phyloP scores from a whole-genome alignment of 2,113 vertebrate species.

The Stigmatopora argus region DNA sequence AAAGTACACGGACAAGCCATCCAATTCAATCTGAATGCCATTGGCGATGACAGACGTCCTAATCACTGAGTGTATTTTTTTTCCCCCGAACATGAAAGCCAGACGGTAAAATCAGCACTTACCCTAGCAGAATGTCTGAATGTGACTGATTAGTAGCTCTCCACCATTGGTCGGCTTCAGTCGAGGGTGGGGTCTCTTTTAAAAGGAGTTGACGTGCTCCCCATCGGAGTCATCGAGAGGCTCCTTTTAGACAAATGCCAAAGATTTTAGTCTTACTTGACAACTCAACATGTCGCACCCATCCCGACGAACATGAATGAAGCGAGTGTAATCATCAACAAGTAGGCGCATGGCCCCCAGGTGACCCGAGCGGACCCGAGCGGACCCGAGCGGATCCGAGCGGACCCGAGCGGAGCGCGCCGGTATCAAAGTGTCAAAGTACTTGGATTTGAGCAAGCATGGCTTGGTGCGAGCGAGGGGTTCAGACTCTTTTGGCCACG shows the following conservation, averaged over 20 bases:
- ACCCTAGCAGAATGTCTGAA: not conserved
- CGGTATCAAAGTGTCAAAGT: constrained; percentile 37
- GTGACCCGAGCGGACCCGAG: constrained; percentile 44
- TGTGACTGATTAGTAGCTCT: constrained; percentile 6
- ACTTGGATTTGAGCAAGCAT: constrained; percentile 78
- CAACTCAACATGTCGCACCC: not conserved
- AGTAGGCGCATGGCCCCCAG: constrained; percentile 40
- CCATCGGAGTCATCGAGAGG: constrained; percentile 22
- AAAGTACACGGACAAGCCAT: too few relatives aligned
- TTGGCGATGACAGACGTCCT: too few relatives aligned
- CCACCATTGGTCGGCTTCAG: constrained; percentile 56
- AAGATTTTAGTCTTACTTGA: not conserved
- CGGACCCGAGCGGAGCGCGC: not conserved
- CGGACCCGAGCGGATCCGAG: constrained; percentile 24
- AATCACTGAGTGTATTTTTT: too few relatives aligned
- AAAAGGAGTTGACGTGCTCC: constrained; percentile 37
- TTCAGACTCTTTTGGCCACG: constrained; percentile 92
- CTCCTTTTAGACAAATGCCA: constrained; percentile 26
- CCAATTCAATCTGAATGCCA: too few relatives aligned
- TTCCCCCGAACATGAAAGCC: too few relatives aligned
- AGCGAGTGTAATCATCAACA: constrained; percentile 9
- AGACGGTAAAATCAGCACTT: too few relatives aligned
- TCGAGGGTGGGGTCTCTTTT: constrained; percentile 66
- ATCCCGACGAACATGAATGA: not conserved
- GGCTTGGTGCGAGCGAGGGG: constrained; percentile 84